Percentiles rank a stretch among this genome's conserved stretches.
These are phyloP conservation scores for Troilus luridus DNA, from an alignment of 2,888 invertebrate genomes.

Conservation along the genomic window DNA sequence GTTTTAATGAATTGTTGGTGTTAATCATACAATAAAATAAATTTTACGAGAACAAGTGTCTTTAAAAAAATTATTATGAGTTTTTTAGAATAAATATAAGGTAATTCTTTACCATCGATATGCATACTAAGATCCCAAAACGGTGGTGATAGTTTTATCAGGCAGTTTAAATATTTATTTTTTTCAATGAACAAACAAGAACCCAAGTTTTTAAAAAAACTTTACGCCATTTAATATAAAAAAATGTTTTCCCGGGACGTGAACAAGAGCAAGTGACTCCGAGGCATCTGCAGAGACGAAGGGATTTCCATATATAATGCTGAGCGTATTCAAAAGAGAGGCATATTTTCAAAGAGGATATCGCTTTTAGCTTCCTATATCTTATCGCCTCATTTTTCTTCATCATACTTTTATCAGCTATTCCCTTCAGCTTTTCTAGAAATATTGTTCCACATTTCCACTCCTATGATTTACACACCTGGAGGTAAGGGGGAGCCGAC, in stretches of 20 bases:
- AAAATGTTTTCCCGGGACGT: neutral
- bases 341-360: neutral
- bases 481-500: neutral
- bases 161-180: too few relatives aligned
- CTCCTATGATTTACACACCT: neutral
- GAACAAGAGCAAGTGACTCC: neutral
- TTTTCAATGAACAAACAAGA: too few relatives aligned
- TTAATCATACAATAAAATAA: too few relatives aligned
- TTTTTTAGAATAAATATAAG: too few relatives aligned
- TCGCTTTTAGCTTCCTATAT: neutral
- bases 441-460: neutral
- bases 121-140: too few relatives aligned
- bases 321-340: neutral
- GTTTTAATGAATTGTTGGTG: too few relatives aligned
- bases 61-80: too few relatives aligned
- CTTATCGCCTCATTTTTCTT: conserved; percentile 11
- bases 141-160: too few relatives aligned
- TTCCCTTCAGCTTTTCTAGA: neutral
- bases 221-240: neutral
- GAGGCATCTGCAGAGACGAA: neutral
- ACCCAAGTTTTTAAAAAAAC: neutral
- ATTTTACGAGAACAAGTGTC: too few relatives aligned
- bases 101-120: too few relatives aligned
- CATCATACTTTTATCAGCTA: conserved; percentile 43
- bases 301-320: conserved; percentile 24